Evolutionary conservation across 2,888 invertebrate species (phyloP), one percentile per base, ranked within the genome.

Genomic region (Synergus umbraculus): DNA sequence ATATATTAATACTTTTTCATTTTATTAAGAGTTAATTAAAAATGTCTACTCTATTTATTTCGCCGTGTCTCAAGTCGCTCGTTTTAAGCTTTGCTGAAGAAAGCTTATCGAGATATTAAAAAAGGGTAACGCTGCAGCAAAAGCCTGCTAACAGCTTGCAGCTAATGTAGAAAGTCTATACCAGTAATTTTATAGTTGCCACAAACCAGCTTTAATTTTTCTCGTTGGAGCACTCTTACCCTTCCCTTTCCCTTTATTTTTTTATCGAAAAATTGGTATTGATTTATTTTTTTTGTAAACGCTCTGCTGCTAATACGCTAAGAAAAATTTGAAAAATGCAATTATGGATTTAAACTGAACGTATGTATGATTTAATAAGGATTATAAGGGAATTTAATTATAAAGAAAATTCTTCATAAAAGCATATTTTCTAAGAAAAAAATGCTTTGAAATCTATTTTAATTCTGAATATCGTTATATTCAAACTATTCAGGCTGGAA

Each of bases 71-170:
- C 80, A 73, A 80, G 80, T 83, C 81, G 77, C 37, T 69, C 78
- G 76, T 29, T 79, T 78, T 83, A 78, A 81, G 76, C 81, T 83
- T 83, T 80, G 82, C 82, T 77, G 78, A 81, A 76, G 79, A 73
- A 79, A 78, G 82, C 83, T 81, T 82, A 82, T 81, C 78, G 80
- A 79, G 79, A 78, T 76, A 77, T 79, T 78, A 79, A 79, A 81
- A 82, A 64, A 64, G 77, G 78, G 78, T 81, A 79, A 76, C 44
- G 80, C 81, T 78, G 79, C 76, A 80, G 81, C 79, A 67, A 79
- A 80, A 78, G 83, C 82, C 66, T 80, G 83, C 82, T 83, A 76
- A 81, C 78, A 82, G 82, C 83, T 85, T 81, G 82, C 83, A 84
- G 84, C 84, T 82, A 80, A 82, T 81, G 81, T 81, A 82, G 82